A percentile compares a stretch with the other conserved stretches of the same genome.
These are phyloP conservation scores for Odiellus spinosus DNA, from an alignment of 2,888 invertebrate genomes.

Conservation along the genomic window DNA sequence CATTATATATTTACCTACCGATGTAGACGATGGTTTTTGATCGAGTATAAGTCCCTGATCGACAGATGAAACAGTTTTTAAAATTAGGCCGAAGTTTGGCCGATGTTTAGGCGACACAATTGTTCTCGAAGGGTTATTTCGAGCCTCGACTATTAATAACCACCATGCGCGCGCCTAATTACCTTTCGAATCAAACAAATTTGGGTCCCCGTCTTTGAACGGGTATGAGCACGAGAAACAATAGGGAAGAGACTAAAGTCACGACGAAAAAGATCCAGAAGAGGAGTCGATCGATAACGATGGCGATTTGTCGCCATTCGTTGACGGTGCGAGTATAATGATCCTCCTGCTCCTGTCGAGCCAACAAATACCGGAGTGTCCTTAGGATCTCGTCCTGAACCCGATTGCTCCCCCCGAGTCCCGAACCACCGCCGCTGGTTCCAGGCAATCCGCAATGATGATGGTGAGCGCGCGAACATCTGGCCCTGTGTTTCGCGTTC, in stretches of 20 bases:
- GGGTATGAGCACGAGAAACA: slow-evolving; percentile 37
- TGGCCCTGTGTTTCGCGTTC: slow-evolving; percentile 5
- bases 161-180: too few relatives aligned
- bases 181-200: too few relatives aligned
- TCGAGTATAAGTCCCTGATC: too few relatives aligned
- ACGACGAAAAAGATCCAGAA: slow-evolving; percentile 39
- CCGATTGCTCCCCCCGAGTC: slow-evolving; percentile 1
- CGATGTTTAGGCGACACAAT: too few relatives aligned
- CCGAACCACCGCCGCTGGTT: not conserved
- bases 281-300: slow-evolving; percentile 36
- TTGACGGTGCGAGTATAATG: slow-evolving; percentile 33
- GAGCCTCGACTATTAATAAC: too few relatives aligned
- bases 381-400: slow-evolving; percentile 33
- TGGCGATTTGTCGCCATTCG: slow-evolving; percentile 40
- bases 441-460: not conserved
- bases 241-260: slow-evolving; percentile 35
- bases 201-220: slow-evolving; percentile 17
- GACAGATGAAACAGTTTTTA: too few relatives aligned
- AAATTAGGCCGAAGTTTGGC: too few relatives aligned
- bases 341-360: slow-evolving; percentile 34
- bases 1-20: too few relatives aligned
- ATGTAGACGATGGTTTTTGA: too few relatives aligned
- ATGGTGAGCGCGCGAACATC: slow-evolving; percentile 1
- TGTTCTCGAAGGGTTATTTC: too few relatives aligned
- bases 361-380: slow-evolving; percentile 33